Evolutionary conservation across 1,140 invertebrate genomes (phyloP), one percentile per base, ranked within the genome.

Genomic region (Zaprionus davidi): DNA sequence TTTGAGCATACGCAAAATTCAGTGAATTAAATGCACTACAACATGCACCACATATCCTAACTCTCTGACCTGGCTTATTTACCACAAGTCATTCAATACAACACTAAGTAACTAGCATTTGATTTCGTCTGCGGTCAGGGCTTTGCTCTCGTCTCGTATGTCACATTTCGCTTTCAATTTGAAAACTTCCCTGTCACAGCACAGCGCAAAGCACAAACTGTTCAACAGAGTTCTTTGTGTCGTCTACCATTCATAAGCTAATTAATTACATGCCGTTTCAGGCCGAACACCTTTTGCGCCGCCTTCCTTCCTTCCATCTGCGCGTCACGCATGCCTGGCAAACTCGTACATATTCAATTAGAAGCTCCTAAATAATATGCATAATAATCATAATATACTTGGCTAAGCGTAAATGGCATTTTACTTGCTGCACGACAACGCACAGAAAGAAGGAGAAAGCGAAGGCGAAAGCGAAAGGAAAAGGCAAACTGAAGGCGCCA

Each of bases 291-390:
- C 22, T 71, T 44, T 51, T 11, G 7, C 7, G 15, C 56, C 20
- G 13, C 28, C 9, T 24, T 5, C 20, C 13, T 5, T 55, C n/a
- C 64, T 65, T 76, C 34, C 5, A 9, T 31, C 12, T 12, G 20
- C 6, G 34, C 26, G 64, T 66, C 80, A 69, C 53, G 41, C 76
- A 34, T 57, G 28, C 22, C 67, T 36, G 17, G 3, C 44, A 26
- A 7, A 46, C 28, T 70, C 34, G 53, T 78, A 71, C 51, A 87
- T 75, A 87, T 87, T 87, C 84, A 88, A 87, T 87, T 87, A 88
- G 84, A 71, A 67, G 70, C 72, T 72, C 53, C 81, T 64, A 69
- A 88, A 87, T 88, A 84, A 84, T 84, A 90, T 87, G 84, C 83
- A 87, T 81, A 88, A 81, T 87, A 71, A 83, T 88, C 56, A 66